phyloP scores from a whole-genome alignment of 2,888 invertebrate genomes.

The Andrena haemorrhoa region DNA sequence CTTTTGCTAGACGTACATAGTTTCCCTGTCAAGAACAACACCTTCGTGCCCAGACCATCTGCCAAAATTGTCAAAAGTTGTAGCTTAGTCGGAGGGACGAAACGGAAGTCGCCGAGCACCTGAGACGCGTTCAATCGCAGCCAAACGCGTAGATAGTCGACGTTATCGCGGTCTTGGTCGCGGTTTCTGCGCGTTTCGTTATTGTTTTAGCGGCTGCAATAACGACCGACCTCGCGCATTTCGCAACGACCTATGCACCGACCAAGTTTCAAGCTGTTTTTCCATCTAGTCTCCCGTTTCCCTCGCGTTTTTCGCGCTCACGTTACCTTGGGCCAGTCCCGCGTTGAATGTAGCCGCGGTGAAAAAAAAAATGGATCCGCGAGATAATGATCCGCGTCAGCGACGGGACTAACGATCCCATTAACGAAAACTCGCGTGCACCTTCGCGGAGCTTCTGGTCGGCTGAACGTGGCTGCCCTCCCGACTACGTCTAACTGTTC shows the following conservation, averaged over 20 bases:
- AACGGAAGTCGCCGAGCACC: slow-evolving; percentile 1
- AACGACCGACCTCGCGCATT: slow-evolving; percentile 31
- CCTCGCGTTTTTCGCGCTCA: slow-evolving; percentile 5
- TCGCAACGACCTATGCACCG: slow-evolving; percentile 24
- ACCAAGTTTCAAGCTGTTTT: background rate
- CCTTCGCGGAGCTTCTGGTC: slow-evolving; percentile 31
- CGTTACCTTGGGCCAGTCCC: slow-evolving; percentile 7
- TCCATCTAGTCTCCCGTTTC: slow-evolving; percentile 5
- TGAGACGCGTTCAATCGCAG: background rate
- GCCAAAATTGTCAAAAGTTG: background rate
- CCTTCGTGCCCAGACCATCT: no score
- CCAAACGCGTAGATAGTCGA: slow-evolving; percentile 8
- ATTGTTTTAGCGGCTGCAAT: slow-evolving; percentile 26
- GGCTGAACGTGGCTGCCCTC: slow-evolving; percentile 46
- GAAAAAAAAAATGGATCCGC: background rate
- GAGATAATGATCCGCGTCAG: background rate
- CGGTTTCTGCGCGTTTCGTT: slow-evolving; percentile 24
- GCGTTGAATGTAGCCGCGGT: slow-evolving; percentile 1
- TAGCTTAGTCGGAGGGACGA: background rate
- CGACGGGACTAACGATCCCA: slow-evolving; percentile 8
- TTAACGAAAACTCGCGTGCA: slow-evolving; percentile 32
- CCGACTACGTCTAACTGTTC: slow-evolving; percentile 75
- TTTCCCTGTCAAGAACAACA: no score
- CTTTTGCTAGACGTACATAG: no score
- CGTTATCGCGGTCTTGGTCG: slow-evolving; percentile 23